These are phyloP conservation scores for Drosophila guanche DNA, from an alignment of 1,140 invertebrate genomes.

Conservation along the genomic window DNA sequence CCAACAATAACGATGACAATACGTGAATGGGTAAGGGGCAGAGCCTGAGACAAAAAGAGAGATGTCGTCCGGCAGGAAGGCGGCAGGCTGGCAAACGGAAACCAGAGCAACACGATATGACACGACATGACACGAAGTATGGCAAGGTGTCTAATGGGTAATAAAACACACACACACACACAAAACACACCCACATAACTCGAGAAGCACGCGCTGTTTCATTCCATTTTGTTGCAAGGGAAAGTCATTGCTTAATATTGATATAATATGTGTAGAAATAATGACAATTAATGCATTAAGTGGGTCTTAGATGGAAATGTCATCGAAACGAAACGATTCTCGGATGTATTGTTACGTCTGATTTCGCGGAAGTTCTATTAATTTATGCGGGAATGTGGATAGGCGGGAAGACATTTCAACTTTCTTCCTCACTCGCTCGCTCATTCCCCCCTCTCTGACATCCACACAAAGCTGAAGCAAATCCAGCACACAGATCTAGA, in stretches of 20 bases:
- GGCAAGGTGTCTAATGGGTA: neutral
- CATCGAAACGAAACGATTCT: constrained; percentile 27
- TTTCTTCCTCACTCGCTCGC: constrained; percentile 9
- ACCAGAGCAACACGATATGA: constrained; percentile 7
- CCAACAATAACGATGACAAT: constrained; percentile 30
- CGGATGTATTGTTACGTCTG: neutral
- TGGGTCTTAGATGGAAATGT: constrained; percentile 34
- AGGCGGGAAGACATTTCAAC: constrained; percentile 35
- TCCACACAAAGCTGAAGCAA: too few relatives aligned
- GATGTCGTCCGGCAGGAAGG: neutral
- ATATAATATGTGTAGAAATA: too few relatives aligned
- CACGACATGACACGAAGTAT: constrained; percentile 6
- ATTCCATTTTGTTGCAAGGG: constrained; percentile 28
- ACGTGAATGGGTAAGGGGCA: constrained; percentile 8
- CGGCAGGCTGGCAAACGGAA: constrained; percentile 13
- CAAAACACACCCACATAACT: neutral
- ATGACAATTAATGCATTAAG: constrained; percentile 33
- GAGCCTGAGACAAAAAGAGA: neutral
- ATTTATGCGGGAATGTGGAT: constrained; percentile 48
- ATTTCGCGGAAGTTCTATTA: constrained; percentile 41
- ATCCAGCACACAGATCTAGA: too few relatives aligned
- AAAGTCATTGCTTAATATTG: constrained; percentile 1
- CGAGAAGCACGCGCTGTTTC: constrained; percentile 36
- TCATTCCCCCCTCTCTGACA: constrained; percentile 1
- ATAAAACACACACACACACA: constrained; percentile 18